Evolutionary conservation across 2,797 vertebrate genomes (phyloP).

Genomic region (Rhinella marina): DNA sequence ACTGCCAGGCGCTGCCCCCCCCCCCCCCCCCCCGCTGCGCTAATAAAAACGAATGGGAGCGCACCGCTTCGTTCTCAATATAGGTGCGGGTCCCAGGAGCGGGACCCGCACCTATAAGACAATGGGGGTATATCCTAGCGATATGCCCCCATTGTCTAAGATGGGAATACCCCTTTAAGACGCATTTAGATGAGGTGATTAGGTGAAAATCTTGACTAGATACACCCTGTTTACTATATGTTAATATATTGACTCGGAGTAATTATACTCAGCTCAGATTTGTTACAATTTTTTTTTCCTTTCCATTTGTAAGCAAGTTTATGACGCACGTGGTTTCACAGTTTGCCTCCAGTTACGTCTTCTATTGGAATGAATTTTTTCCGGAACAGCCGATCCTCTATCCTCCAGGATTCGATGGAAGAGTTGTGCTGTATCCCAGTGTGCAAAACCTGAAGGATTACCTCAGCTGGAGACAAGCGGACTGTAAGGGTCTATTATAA

Average conservation of each 20-base stretch:
- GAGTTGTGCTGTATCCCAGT: conserved; percentile 92
- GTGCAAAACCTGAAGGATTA: conserved; percentile 93
- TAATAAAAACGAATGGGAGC: too few species aligned
- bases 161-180: too few species aligned
- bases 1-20: too few species aligned
- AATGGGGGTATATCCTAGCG: too few species aligned
- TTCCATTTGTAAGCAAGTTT: conserved; percentile 85
- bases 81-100: too few species aligned
- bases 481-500: conserved; percentile 82
- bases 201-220: too few species aligned
- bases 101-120: too few species aligned
- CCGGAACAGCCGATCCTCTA: conserved; percentile 87
- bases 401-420: conserved; percentile 94
- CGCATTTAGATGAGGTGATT: too few species aligned
- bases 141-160: too few species aligned
- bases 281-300: conserved; percentile 53
- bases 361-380: conserved; percentile 95
- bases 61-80: too few species aligned
- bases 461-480: conserved; percentile 96
- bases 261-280: too few species aligned
- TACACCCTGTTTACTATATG: background rate
- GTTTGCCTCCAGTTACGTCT: conserved; percentile 96
- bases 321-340: conserved; percentile 96
- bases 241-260: background rate
- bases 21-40: too few species aligned